Evolutionary conservation across 2,797 vertebrate genomes (phyloP).

Genomic region (Melanitta fusca): DNA sequence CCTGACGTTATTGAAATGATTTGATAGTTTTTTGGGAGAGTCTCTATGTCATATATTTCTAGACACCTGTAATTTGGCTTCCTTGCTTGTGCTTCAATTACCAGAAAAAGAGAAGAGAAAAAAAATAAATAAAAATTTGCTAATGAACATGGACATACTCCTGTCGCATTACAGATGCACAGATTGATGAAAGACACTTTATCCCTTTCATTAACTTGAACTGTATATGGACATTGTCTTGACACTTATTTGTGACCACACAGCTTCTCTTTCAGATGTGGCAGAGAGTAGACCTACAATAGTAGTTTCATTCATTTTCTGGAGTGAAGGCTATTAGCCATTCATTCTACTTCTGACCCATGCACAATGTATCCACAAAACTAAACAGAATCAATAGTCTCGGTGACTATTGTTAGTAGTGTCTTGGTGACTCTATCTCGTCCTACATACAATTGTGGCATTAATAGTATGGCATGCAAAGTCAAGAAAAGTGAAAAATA

Average conservation of each 20-base stretch:
- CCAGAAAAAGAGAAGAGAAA: background rate
- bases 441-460: background rate
- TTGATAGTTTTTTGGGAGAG: background rate
- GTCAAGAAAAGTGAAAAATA: background rate
- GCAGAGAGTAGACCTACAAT: background rate
- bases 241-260: background rate
- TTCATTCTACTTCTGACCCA: background rate
- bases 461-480: background rate
- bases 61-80: background rate
- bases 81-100: background rate
- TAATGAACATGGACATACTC: background rate
- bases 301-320: background rate
- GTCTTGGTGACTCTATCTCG: accelerated
- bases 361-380: background rate
- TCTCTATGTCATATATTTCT: background rate
- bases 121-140: background rate
- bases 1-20: background rate
- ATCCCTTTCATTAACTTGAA: background rate
- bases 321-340: background rate
- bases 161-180: background rate
- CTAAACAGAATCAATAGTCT: accelerated
- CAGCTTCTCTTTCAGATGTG: background rate
- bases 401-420: too few species aligned
- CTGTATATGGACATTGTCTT: background rate
- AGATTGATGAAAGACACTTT: background rate